phyloP scores from a whole-genome alignment of 2,888 invertebrate species.

The Sesamia inferens region DNA sequence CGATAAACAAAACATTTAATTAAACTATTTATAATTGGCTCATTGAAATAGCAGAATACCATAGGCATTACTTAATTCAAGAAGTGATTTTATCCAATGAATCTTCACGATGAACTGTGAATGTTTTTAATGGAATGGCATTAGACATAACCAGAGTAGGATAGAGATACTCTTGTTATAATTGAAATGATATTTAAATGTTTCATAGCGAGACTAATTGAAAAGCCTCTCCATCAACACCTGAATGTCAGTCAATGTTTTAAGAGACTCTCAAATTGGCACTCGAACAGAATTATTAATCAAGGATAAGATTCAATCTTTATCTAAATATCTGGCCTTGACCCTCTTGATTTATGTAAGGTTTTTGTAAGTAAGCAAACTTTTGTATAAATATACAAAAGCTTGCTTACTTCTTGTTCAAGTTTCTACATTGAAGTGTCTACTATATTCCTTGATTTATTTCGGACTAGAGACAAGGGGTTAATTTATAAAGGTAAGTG shows the following conservation, averaged over 20 bases:
- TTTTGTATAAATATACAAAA: no score
- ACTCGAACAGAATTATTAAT: conserved; percentile 22
- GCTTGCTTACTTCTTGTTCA: background rate
- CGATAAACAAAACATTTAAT: no score
- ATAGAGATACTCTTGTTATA: background rate
- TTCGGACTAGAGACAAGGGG: background rate
- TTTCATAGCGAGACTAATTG: conserved; percentile 23
- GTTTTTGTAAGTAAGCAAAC: no score
- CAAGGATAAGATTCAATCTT: conserved; percentile 15
- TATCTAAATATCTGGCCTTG: conserved; percentile 27
- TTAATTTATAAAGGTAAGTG: background rate
- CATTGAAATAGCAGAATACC: background rate
- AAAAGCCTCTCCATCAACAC: conserved; percentile 2
- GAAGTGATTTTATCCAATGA: background rate
- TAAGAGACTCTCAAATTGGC: conserved; percentile 40
- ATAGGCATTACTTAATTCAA: background rate
- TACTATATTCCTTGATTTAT: background rate
- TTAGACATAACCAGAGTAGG: background rate
- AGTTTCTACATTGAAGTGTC: background rate
- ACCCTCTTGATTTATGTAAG: conserved; percentile 20
- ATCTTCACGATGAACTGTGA: background rate
- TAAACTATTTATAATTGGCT: no score
- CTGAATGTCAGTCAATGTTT: conserved; percentile 30
- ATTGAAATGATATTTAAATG: background rate
- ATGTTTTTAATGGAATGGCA: no score